phyloP scores from a whole-genome alignment of 2,113 vertebrate species.

The Cyanoliseus patagonus region DNA sequence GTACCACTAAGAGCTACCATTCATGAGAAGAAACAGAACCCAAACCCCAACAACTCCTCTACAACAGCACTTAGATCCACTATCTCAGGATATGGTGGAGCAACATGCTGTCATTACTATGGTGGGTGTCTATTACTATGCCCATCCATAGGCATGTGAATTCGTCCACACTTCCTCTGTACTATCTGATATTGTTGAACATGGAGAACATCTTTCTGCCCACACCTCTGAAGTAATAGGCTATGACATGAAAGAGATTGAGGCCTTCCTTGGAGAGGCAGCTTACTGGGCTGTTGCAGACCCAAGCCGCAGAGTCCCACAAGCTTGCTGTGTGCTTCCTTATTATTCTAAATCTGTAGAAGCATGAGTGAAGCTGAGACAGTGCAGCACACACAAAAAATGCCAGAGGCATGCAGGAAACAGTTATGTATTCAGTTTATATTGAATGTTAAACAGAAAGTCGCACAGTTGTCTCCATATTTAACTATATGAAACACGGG shows the following conservation, averaged over 20 bases:
- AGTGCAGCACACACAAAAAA: background rate
- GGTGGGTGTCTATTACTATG: background rate
- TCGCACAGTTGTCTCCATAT: background rate
- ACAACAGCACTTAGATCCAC: background rate
- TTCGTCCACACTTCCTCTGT: fast-evolving
- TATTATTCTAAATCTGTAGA: background rate
- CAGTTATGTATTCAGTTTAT: slow-evolving; percentile 5
- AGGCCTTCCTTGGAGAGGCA: background rate
- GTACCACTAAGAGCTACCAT: background rate
- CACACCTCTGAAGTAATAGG: fast-evolving
- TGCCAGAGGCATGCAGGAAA: background rate
- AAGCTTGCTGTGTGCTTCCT: background rate
- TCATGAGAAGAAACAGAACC: background rate
- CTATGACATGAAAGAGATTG: background rate
- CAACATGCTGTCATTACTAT: background rate
- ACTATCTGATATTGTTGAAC: background rate
- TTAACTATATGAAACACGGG: slow-evolving; percentile 7
- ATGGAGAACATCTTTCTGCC: background rate
- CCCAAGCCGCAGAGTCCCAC: background rate
- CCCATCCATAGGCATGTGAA: background rate
- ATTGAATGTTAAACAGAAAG: background rate
- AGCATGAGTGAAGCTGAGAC: background rate
- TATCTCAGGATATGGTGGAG: background rate
- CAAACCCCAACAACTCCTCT: background rate
- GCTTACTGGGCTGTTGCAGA: background rate